Evolutionary conservation across 1,140 invertebrate species (phyloP).

Genomic region (Papilio aristodemus): DNA sequence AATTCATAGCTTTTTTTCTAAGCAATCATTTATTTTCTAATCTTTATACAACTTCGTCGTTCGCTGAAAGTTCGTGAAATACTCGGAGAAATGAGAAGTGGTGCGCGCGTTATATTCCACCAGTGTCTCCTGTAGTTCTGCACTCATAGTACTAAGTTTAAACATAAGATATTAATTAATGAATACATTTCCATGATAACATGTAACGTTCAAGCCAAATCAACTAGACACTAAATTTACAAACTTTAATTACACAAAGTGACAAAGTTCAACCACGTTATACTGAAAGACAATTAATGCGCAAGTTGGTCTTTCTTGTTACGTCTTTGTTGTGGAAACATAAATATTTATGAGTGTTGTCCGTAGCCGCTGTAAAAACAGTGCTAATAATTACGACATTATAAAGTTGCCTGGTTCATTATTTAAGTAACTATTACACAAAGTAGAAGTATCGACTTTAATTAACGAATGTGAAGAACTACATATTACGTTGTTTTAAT

Average conservation of each 20-base stretch:
- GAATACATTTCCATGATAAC: constrained; percentile 1
- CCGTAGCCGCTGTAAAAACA: constrained; percentile 13
- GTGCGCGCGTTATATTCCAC: not conserved
- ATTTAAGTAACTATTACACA: not conserved
- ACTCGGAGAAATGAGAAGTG: not conserved
- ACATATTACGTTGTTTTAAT: too few species aligned
- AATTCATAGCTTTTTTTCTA: not conserved
- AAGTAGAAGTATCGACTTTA: not conserved
- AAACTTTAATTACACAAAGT: constrained; percentile 20
- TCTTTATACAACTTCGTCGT: too few species aligned
- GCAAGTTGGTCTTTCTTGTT: constrained; percentile 17
- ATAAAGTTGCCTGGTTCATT: constrained; percentile 16
- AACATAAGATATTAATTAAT: constrained; percentile 11
- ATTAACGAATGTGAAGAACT: not conserved
- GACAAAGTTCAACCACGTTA: constrained; percentile 22
- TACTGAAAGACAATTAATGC: constrained; percentile 20
- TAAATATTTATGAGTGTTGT: constrained; percentile 23
- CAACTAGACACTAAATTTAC: constrained; percentile 19
- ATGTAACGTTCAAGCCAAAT: constrained; percentile 7
- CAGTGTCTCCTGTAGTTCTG: not conserved
- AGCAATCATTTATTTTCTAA: not conserved
- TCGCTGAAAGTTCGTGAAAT: too few species aligned
- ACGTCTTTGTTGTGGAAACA: constrained; percentile 14
- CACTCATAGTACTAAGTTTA: not conserved
- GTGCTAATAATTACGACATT: constrained; percentile 8